These are phyloP conservation scores for Mesembrinibis cayennensis DNA, from an alignment of 2,113 vertebrate genomes.

Conservation along the genomic window DNA sequence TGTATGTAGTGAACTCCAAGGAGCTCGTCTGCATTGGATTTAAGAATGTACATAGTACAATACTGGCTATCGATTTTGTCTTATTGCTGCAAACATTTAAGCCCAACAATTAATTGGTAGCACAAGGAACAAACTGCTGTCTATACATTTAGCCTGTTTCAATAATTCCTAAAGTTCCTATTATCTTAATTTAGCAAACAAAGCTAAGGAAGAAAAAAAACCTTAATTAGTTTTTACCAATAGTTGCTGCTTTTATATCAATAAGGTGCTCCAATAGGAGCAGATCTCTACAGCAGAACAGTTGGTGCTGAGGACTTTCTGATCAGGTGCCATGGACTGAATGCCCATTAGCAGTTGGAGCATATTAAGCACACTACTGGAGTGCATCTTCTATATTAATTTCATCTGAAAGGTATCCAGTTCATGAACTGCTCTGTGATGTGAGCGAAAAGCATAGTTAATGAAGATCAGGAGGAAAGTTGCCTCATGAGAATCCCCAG, in stretches of 20 bases:
- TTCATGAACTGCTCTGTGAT: neutral
- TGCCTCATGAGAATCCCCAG: neutral
- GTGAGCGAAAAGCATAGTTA: neutral
- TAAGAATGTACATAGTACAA: neutral
- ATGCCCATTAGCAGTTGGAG: neutral
- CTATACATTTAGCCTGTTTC: neutral
- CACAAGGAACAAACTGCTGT: neutral
- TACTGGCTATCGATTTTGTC: neutral
- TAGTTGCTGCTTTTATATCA: neutral
- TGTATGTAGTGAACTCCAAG: neutral
- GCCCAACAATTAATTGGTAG: neutral
- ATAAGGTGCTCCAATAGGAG: neutral
- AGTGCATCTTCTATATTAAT: neutral
- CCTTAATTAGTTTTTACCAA: neutral
- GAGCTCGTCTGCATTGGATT: neutral
- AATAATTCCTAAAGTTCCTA: neutral
- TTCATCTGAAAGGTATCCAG: constrained; percentile 11
- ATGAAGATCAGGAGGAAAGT: neutral
- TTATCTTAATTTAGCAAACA: neutral
- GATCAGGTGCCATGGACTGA: neutral
- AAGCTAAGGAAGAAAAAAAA: neutral
- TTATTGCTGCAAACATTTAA: neutral
- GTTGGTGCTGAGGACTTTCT: neutral
- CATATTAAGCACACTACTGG: neutral
- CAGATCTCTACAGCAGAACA: neutral